Conservation (phyloP, 2,888 invertebrate genomes). For the Melolontha melolontha region DNA sequence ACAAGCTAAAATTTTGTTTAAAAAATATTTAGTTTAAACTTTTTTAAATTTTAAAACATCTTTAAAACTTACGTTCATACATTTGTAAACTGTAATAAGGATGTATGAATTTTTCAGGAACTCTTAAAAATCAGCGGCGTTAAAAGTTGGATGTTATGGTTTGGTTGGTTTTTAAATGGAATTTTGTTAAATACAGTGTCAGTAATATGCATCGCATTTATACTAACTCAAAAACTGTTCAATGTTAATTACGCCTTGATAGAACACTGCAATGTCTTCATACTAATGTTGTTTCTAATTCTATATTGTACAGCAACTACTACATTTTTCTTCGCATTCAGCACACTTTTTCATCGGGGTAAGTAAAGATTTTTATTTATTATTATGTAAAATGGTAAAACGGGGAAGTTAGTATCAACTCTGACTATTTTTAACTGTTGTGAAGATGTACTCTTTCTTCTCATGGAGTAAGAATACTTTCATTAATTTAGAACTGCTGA, state of each 20-base stretch:
- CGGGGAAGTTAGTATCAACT: too few species aligned
- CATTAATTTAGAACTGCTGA: too few species aligned
- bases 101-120: slow-evolving; percentile 70
- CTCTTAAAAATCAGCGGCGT: slow-evolving; percentile 94
- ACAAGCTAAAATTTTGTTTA: not conserved
- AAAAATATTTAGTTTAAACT: not conserved
- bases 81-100: slow-evolving; percentile 1
- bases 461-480: too few species aligned
- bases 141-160: slow-evolving; percentile 86
- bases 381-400: too few species aligned
- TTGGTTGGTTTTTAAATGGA: slow-evolving; percentile 86
- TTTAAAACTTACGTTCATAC: not conserved
- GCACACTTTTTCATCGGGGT: slow-evolving; percentile 83
- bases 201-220: slow-evolving; percentile 68
- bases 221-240: slow-evolving; percentile 70
- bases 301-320: slow-evolving; percentile 79
- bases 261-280: slow-evolving; percentile 73
- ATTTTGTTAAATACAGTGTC: slow-evolving; percentile 76
- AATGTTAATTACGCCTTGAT: slow-evolving; percentile 71
- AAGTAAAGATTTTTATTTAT: slow-evolving; percentile 58
- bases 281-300: slow-evolving; percentile 77
- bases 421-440: too few species aligned
- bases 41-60: not conserved
- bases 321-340: slow-evolving; percentile 81
- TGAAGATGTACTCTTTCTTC: too few species aligned